Conservation (phyloP, 2,888 invertebrate genomes). For the Yponomeuta evonymella region DNA sequence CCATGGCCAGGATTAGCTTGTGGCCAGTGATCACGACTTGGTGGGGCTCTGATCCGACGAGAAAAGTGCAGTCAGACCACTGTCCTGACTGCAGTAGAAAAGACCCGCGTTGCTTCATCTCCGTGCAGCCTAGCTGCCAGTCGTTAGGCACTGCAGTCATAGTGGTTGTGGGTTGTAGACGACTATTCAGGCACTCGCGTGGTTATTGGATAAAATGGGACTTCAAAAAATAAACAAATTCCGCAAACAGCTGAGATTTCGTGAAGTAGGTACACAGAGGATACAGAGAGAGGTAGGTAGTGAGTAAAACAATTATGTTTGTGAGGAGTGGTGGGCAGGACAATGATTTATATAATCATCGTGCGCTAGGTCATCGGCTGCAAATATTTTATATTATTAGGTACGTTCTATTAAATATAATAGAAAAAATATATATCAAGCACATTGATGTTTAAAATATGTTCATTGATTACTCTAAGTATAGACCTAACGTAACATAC, state of each 20-base stretch:
- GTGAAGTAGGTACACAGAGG: not conserved
- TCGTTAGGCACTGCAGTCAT: conserved; percentile 79
- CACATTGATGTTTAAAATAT: not conserved
- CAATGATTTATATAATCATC: not conserved
- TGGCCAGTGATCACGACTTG: conserved; percentile 85
- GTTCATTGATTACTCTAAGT: not conserved
- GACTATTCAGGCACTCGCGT: not conserved
- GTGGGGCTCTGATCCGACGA: conserved; percentile 86
- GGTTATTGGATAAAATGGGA: not conserved
- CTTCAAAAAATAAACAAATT: not conserved
- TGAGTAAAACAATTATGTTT: not conserved
- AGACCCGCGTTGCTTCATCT: conserved; percentile 83
- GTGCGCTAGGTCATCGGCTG: not conserved
- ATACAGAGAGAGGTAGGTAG: too few species aligned
- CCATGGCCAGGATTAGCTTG: conserved; percentile 89
- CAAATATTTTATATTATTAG: too few species aligned
- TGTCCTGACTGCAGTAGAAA: conserved; percentile 86
- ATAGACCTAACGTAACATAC: not conserved
- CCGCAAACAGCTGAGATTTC: conserved; percentile 4
- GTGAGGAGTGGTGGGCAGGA: not conserved
- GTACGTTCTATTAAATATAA: too few species aligned
- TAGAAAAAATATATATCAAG: not conserved
- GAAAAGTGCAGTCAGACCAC: conserved; percentile 89
- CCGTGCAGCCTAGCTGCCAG: conserved; percentile 85
- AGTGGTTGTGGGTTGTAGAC: not conserved